Conservation (phyloP, 2,888 invertebrate species). For the Pyrochroa serraticornis region DNA sequence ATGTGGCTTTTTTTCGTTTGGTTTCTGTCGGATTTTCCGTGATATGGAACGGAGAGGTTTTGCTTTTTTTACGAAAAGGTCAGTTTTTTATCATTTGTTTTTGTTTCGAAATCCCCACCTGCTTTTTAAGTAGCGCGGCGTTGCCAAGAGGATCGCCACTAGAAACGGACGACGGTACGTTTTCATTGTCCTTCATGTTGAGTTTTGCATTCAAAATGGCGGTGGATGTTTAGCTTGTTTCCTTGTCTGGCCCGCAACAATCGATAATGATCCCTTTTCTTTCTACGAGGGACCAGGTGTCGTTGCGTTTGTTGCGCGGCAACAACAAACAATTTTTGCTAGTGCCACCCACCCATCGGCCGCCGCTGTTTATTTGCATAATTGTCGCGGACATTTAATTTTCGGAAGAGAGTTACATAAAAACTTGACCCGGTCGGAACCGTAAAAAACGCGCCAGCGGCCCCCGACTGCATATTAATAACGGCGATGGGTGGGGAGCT, state of each 20-base stretch:
- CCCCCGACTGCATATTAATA: constrained; percentile 8
- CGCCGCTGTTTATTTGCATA: no score
- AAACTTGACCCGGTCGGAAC: constrained; percentile 23
- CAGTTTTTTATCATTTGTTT: constrained; percentile 59
- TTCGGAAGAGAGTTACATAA: not conserved
- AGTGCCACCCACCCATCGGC: not conserved
- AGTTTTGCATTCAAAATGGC: constrained; percentile 40
- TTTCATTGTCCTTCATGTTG: constrained; percentile 34
- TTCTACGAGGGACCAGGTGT: not conserved
- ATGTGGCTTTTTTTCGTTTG: constrained; percentile 62
- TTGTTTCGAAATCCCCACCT: not conserved
- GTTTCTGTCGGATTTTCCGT: constrained; percentile 65
- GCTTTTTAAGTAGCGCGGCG: constrained; percentile 5
- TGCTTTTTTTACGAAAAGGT: constrained; percentile 83
- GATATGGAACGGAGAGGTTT: constrained; percentile 81
- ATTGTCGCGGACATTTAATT: no score
- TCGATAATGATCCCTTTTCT: not conserved
- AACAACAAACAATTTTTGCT: not conserved
- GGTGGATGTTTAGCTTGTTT: constrained; percentile 27
- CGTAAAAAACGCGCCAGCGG: constrained; percentile 13
- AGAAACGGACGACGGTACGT: constrained; percentile 24
- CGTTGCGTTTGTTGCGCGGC: not conserved
- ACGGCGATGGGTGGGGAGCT: constrained; percentile 2
- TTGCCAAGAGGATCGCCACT: constrained; percentile 13
- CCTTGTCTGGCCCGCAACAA: constrained; percentile 16